These are phyloP conservation scores for Bibio marci DNA, from an alignment of 2,888 invertebrate species.

Conservation along the genomic window DNA sequence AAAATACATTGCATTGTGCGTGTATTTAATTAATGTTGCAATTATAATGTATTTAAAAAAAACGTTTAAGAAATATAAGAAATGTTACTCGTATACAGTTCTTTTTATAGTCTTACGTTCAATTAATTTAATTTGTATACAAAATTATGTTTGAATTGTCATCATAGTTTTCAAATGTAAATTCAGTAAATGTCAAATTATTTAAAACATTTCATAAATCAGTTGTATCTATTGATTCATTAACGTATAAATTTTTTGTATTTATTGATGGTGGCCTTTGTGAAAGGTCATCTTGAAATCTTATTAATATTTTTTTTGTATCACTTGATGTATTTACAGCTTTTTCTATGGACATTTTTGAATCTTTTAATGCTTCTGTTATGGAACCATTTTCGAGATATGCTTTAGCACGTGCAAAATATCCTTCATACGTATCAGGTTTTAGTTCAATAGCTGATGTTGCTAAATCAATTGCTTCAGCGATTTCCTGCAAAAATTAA, in stretches of 20 bases:
- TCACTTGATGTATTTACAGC: slow-evolving; percentile 6
- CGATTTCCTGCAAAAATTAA: slow-evolving; percentile 45
- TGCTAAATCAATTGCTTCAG: slow-evolving; percentile 75
- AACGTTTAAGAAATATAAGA: too few relatives aligned
- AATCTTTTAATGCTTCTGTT: slow-evolving; percentile 63
- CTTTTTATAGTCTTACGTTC: too few relatives aligned
- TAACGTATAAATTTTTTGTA: slow-evolving; percentile 1
- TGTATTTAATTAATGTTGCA: too few relatives aligned
- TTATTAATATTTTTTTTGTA: slow-evolving; percentile 9
- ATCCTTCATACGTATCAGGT: slow-evolving; percentile 81
- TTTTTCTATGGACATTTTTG: slow-evolving; percentile 51
- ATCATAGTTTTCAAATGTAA: too few relatives aligned
- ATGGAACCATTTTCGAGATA: slow-evolving; percentile 57
- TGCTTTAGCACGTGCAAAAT: slow-evolving; percentile 79
- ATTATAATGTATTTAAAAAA: too few relatives aligned
- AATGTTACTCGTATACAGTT: too few relatives aligned
- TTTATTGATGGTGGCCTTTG: neutral
- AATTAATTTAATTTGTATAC: too few relatives aligned
- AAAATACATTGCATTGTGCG: too few relatives aligned
- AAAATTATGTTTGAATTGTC: too few relatives aligned
- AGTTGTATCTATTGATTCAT: slow-evolving; percentile 5
- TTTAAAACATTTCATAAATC: too few relatives aligned
- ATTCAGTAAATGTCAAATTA: too few relatives aligned
- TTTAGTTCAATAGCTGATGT: slow-evolving; percentile 69
- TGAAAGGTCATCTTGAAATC: slow-evolving; percentile 6